Conservation (phyloP, 2,113 vertebrate species). For the Mustela lutreola region DNA sequence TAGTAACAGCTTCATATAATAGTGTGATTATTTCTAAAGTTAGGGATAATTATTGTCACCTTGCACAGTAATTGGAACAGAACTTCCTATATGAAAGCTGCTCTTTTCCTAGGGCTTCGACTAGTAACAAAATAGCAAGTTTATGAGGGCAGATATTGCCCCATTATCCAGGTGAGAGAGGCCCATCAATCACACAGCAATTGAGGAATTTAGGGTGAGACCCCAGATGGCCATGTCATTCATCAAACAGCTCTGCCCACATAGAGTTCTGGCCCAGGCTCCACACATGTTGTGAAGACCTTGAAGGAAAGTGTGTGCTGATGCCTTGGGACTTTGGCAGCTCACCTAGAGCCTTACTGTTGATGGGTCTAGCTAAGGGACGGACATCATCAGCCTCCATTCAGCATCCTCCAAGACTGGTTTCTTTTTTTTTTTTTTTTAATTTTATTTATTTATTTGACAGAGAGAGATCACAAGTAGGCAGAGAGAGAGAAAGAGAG, state of each 20-base stretch:
- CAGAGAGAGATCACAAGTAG: no score
- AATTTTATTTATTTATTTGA: no score
- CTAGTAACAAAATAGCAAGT: slow-evolving; percentile 58
- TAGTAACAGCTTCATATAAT: slow-evolving; percentile 55
- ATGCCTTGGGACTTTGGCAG: background rate
- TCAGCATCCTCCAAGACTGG: background rate
- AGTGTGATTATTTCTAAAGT: slow-evolving; percentile 72
- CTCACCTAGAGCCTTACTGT: background rate
- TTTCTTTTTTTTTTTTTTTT: background rate
- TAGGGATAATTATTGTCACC: slow-evolving; percentile 75
- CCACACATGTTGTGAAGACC: background rate
- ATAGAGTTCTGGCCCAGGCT: background rate
- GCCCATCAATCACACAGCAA: background rate
- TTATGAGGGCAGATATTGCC: slow-evolving; percentile 28
- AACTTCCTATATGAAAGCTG: slow-evolving; percentile 63
- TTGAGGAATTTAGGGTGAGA: slow-evolving; percentile 3
- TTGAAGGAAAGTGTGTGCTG: background rate
- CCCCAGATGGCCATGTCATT: background rate
- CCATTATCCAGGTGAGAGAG: slow-evolving; percentile 10
- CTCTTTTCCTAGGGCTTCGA: slow-evolving; percentile 30
- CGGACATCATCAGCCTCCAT: background rate
- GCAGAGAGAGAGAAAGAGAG: no score
- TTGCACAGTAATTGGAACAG: slow-evolving; percentile 60
- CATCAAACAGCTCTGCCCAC: background rate
- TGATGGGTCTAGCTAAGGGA: background rate